A percentile compares a stretch with the other conserved stretches of the same genome.
These are phyloP conservation scores for Mus spretus DNA, from an alignment of 2,797 vertebrate genomes.

Conservation along the genomic window DNA sequence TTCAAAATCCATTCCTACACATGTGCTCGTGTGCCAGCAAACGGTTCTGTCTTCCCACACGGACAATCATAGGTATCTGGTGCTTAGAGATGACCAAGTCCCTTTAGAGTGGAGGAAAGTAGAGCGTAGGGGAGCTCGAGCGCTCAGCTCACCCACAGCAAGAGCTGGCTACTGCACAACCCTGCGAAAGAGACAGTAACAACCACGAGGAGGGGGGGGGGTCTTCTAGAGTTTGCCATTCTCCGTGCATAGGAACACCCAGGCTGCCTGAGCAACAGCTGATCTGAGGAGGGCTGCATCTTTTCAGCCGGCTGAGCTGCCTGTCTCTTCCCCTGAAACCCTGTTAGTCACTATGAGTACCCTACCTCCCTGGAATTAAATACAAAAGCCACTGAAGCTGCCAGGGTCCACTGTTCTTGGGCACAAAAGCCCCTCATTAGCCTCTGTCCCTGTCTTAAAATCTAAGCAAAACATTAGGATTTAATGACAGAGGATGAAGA, in stretches of 20 bases:
- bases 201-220: too few relatives aligned
- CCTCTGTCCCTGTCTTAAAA: slow-evolving; percentile 69
- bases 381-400: background rate
- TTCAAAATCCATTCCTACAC: background rate
- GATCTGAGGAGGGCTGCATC: background rate
- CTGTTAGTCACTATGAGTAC: background rate
- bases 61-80: background rate
- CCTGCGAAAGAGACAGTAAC: background rate
- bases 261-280: background rate
- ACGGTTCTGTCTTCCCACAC: background rate
- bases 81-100: background rate
- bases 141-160: background rate
- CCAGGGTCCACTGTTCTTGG: slow-evolving; percentile 65
- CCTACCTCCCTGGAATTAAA: slow-evolving; percentile 67
- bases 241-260: background rate
- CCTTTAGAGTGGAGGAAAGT: background rate
- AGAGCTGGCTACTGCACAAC: background rate
- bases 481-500: slow-evolving; percentile 43
- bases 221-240: background rate
- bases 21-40: background rate
- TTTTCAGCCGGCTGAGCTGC: background rate
- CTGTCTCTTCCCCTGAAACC: background rate
- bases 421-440: slow-evolving; percentile 77
- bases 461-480: slow-evolving; percentile 71
- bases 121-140: background rate